These are phyloP conservation scores for Pipa parva DNA, from an alignment of 2,113 vertebrate genomes.

Conservation along the genomic window DNA sequence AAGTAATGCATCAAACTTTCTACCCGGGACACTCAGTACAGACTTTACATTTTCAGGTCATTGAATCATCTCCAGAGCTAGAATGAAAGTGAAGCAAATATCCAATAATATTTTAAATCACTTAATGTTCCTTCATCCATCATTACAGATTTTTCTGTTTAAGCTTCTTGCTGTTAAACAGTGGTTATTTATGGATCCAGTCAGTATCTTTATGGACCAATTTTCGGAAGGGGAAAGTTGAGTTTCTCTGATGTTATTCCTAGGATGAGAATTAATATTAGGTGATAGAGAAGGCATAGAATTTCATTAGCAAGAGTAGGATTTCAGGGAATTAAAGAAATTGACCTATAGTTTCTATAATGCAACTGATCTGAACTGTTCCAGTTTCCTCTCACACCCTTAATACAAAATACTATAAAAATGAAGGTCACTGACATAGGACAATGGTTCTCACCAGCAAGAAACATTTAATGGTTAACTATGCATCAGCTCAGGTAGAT, in stretches of 20 bases:
- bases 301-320: conserved; percentile 22
- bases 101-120: conserved; percentile 41
- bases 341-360: conserved; percentile 33
- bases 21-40: conserved; percentile 14
- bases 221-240: conserved; percentile 40
- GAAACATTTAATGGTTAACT: too few species aligned
- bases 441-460: too few species aligned
- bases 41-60: conserved; percentile 33
- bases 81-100: conserved; percentile 26
- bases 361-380: background rate
- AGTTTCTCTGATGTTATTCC: conserved; percentile 28
- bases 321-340: conserved; percentile 34
- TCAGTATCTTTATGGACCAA: conserved; percentile 38
- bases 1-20: conserved; percentile 24
- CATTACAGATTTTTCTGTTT: conserved; percentile 34
- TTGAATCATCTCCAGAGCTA: conserved; percentile 34
- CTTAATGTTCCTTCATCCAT: conserved; percentile 37
- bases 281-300: conserved; percentile 3
- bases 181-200: conserved; percentile 38
- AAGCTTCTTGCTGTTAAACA: conserved; percentile 26
- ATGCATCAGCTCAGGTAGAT: too few species aligned
- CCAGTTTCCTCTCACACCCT: too few species aligned
- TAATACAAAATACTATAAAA: too few species aligned
- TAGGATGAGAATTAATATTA: conserved; percentile 31
- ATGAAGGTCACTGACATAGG: too few species aligned